Evolutionary conservation across 2,797 vertebrate genomes (phyloP), one percentile per base, ranked within the genome.

Genomic region (Cyprinodon diabolis): DNA sequence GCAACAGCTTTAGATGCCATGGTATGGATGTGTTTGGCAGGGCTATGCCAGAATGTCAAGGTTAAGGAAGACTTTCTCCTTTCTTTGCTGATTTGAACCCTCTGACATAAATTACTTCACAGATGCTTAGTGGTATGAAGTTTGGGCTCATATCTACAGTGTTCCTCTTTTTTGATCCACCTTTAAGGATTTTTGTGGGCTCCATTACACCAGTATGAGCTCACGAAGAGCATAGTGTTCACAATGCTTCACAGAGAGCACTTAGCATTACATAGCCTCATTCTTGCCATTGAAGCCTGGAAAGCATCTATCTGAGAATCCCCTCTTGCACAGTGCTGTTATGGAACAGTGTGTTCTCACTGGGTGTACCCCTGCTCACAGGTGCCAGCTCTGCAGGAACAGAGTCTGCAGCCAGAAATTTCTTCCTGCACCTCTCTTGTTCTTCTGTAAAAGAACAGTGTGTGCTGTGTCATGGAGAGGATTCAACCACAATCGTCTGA

Each of bases 331-430:
- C 78, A 40, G 72, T 65, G 12, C 77, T 87, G 89, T 83, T 87
- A 69, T 80, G 85, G 93, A 89, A 94, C 91, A 93, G 78, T 54
- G 75, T 92, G 93, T 94, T 93, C 93, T 90, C 74, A 85, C 89
- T 84, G 72, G 47, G 75, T 86, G 91, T 90, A 75, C 88, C 25
- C 71, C 78, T 6, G n/a, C 30, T 68, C 47, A 54, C 80, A 66
- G 80, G 92, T 87, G 86, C 89, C 80, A 89, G 66, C 69, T 80
- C 57, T 68, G 67, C 74, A 66, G 37, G 83, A 90, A 86, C 86
- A 82, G 71, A 81, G 84, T 72, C 86, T 84, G 73, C 71, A 35
- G 88, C 73, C 87, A 90, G 52, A 86, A 83, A 86, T 80, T 23
- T 87, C 83, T 77, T 52, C n/a, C 68, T 69, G 54, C 74, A 69